Evolutionary conservation across 2,797 vertebrate species (phyloP), one percentile per base, ranked within the genome.

Genomic region (Arnoldichthys spilopterus): DNA sequence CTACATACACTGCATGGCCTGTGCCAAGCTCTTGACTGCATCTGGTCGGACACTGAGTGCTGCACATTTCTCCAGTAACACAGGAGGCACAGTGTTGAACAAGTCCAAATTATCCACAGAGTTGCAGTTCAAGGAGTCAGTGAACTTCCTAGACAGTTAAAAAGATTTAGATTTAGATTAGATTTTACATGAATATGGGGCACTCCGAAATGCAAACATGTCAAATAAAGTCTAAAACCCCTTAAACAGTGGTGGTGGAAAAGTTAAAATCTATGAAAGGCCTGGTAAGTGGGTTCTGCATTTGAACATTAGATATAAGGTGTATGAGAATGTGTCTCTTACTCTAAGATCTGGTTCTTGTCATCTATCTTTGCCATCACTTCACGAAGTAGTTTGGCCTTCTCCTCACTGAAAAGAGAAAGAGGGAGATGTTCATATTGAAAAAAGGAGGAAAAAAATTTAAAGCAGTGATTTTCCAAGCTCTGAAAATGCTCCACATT

Each of bases 21-120:
- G 94, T 0, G 94, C 91, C 0, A 96, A 92, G 85, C 91, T 96
- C 82, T 90, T 94, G 49, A 96, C 94, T 0, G 94, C 95, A 86
- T 96, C 94, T 0, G 94, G 94, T 53, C 94, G 92, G 43, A 96
- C 95, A 0, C 95, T 96, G 81, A 96, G 94, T 0, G 94, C 94
- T 0, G 95, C 95, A 0, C 95, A 96, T 53, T 95, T 96, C 87
- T 96, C 95, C 95, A 96, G 91, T 81, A 96, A 87, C 68, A 90
- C 37, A 0, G 94, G 90, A 0, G 95, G 95, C 74, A 96, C 93
- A 83, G 93, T 93, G 75, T 18, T 88, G 85, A 95, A 96, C 32
- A 87, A 66, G 1, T 95, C 93, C 59, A 95, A 82, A 76, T 94
- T 94, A 86, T 94, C 94, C 76, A 96, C 92, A 0, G 89, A 92